phyloP scores from a whole-genome alignment of 2,888 invertebrate species.

The Lapara coniferarum region DNA sequence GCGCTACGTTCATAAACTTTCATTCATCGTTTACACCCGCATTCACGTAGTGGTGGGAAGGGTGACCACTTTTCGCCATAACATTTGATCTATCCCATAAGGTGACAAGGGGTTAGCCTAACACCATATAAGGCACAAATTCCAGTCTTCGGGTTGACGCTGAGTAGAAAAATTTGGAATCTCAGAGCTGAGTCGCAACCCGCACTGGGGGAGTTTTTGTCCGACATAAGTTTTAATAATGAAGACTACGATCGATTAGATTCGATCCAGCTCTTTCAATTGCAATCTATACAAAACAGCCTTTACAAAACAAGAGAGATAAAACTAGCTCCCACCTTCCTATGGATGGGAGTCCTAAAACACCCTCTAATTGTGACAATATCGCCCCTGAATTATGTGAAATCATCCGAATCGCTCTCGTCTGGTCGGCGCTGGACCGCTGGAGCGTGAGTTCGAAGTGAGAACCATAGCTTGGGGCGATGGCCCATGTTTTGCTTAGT shows the following conservation, averaged over 20 bases:
- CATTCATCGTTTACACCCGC: not conserved
- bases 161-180: too few species aligned
- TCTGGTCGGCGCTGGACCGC: conserved; percentile 47
- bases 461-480: not conserved
- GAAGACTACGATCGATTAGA: not conserved
- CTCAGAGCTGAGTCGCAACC: too few species aligned
- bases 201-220: too few species aligned
- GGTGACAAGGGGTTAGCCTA: too few species aligned
- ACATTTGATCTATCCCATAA: too few species aligned
- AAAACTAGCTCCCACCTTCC: not conserved
- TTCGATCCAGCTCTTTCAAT: not conserved
- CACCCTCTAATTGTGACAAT: conserved; percentile 76
- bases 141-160: too few species aligned
- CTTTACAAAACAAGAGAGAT: too few species aligned
- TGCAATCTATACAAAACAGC: not conserved
- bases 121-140: too few species aligned
- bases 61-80: too few species aligned
- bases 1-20: conserved; percentile 1
- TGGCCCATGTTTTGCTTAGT: not conserved
- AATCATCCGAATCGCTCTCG: conserved; percentile 67
- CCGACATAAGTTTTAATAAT: not conserved
- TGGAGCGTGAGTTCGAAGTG: conserved; percentile 30
- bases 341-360: conserved; percentile 29
- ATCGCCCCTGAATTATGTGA: conserved; percentile 71
- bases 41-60: too few species aligned